Base-by-base conservation (phyloP, 2,113 vertebrate genomes). In the Nothobranchius kuhntae region DNA sequence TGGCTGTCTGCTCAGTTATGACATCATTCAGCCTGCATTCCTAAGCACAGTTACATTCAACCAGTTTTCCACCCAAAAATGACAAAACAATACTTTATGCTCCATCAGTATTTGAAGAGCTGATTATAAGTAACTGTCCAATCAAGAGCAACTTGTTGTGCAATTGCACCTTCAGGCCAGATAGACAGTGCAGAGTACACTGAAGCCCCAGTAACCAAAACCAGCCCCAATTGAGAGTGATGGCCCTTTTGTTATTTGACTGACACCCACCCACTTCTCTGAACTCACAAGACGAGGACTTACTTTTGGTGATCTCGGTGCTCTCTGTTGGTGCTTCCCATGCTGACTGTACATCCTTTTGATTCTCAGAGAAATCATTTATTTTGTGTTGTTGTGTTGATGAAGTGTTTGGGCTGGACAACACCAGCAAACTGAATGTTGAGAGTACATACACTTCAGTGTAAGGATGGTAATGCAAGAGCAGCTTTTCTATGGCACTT, bases 201-300 rank as follows among this genome's bases (percentile, higher is more conserved):
- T 51, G 62, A 71, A 40, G 75, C 42, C 68, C 61, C 59, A 74
- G 73, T 72, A 78, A 64, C 78, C 57, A 71, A 30, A 82, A 82
- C 68, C 75, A 66, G 57, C 53, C 68, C 78, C 86, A 89, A 89
- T 86, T 86, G 78, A 82, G 86, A 86, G 75, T 76, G 85, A 89
- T 86, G 86, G 83, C 64, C 82, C 86, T 85, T 88, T 90, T 89
- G 86, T 88, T 85, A 68, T 73, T 63, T 81, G 78, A 87, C 81
- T 81, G 73, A 80, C 71, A 85, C 66, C 82, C 61, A 83, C 71
- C 83, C 72, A 75, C 72, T 82, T 62, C 52, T 83, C 73, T 79
- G 61, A 82, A 86, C 85, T 85, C 85, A 86, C 80, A 75, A 72
- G 86, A 86, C 75, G 84, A 80, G 77, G 55, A 82, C 78, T 75